A percentile compares a stretch with the other conserved stretches of the same genome.
phyloP scores from a whole-genome alignment of 2,113 vertebrate genomes.

The Perca fluviatilis region DNA sequence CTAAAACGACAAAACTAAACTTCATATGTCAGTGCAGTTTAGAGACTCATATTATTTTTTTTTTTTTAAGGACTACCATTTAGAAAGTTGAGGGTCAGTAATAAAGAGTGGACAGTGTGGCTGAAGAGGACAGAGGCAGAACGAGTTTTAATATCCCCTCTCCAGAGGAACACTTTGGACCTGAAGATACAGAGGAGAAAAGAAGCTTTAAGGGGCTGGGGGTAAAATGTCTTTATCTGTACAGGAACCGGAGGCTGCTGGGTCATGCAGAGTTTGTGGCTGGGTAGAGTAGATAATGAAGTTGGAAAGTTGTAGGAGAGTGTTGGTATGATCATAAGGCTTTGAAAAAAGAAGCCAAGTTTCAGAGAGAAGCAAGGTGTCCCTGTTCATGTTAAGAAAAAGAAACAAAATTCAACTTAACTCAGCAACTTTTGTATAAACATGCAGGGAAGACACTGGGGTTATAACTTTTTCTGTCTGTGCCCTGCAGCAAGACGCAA shows the following conservation, averaged over 20 bases:
- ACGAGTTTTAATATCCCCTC: slow-evolving; percentile 33
- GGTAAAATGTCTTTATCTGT: slow-evolving; percentile 64
- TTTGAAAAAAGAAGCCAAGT: slow-evolving; percentile 15
- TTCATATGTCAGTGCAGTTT: slow-evolving; percentile 3
- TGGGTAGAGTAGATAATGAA: slow-evolving; percentile 54
- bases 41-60: neutral
- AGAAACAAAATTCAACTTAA: slow-evolving; percentile 20
- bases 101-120: slow-evolving; percentile 3
- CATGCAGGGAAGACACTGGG: slow-evolving; percentile 41
- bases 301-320: slow-evolving; percentile 38
- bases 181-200: slow-evolving; percentile 55
- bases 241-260: slow-evolving; percentile 46
- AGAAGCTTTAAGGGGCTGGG: slow-evolving; percentile 54
- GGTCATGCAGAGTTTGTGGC: slow-evolving; percentile 64
- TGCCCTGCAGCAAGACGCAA: slow-evolving; percentile 43
- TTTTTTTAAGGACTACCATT: neutral
- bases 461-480: slow-evolving; percentile 40
- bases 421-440: slow-evolving; percentile 39
- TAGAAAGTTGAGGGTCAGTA: slow-evolving; percentile 23
- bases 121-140: slow-evolving; percentile 23
- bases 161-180: slow-evolving; percentile 49
- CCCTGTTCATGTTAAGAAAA: slow-evolving; percentile 49
- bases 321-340: slow-evolving; percentile 20
- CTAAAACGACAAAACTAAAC: slow-evolving; percentile 6
- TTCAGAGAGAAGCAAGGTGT: slow-evolving; percentile 26